Conservation (phyloP, 2,888 invertebrate genomes). For the Cryptocephalus moraei region DNA sequence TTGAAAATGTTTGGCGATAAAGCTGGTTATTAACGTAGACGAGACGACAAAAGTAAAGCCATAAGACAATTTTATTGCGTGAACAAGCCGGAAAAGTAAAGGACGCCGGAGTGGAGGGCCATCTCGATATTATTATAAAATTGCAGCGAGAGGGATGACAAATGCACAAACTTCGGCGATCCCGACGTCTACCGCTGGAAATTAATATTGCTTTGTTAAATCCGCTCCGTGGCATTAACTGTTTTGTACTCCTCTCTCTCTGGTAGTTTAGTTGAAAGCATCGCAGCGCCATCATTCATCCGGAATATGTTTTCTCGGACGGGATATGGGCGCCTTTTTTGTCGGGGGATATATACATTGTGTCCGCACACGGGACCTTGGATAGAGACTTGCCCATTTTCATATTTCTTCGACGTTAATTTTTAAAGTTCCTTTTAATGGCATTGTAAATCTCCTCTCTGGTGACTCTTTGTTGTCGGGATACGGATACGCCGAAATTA, state of each 20-base stretch:
- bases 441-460: too few relatives aligned
- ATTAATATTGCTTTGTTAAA: conserved; percentile 24
- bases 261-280: not conserved
- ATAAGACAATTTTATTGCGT: conserved; percentile 12
- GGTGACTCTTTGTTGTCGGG: too few relatives aligned
- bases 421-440: too few relatives aligned
- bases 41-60: conserved; percentile 1
- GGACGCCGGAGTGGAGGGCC: conserved; percentile 13
- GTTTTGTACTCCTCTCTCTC: too few relatives aligned
- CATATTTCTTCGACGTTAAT: too few relatives aligned
- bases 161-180: conserved; percentile 21
- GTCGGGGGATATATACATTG: too few relatives aligned
- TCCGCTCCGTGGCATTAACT: conserved; percentile 6
- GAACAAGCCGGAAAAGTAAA: conserved; percentile 10
- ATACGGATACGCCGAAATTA: too few relatives aligned
- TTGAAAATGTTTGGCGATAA: too few relatives aligned
- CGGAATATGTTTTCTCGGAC: not conserved
- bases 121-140: conserved; percentile 19
- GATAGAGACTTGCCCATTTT: too few relatives aligned
- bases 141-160: conserved; percentile 18
- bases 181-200: conserved; percentile 15
- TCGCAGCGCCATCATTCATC: not conserved
- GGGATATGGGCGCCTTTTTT: not conserved
- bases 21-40: not conserved
- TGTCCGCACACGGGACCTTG: too few relatives aligned